Base-by-base conservation (phyloP, 2,113 vertebrate species). In the Pteruthius melanotis region DNA sequence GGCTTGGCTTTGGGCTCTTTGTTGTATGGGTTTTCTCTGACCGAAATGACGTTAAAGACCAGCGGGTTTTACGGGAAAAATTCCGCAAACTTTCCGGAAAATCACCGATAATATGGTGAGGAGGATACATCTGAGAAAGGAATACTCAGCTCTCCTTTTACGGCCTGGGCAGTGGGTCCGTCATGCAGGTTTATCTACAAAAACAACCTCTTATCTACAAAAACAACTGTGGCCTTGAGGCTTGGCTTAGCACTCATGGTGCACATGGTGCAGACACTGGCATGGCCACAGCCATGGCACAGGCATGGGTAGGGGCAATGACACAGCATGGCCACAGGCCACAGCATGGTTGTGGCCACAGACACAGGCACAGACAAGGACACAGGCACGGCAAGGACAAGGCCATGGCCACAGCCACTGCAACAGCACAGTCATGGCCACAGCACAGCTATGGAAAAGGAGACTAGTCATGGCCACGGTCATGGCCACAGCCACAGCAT, bases 251-350 rank as follows among this genome's bases (percentile, higher is more conserved):
- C 40, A 15, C 18, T 42, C 44, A 18, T 3, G 57, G 31, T 20
- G 11, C 24, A 24, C 45, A 8, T 37, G 37, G 44, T 60, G 37
- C 2, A 1, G 18, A 22, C 53, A 50, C 17, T 18, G 31, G 44
- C 61, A 59, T 0, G 2, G 35, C 42, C 69, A 35, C 2, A 1
- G 26, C 30, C 57, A 16, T 0, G 33, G 39, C 45, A 39, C 0
- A 1, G 26, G 13, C 50, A 28, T 2, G 45, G n/a, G 18, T 42
- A 66, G 1, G 2, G 44, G 26, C 65, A 66, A 1, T 1, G 44
- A 9, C 11, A 40, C 15, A 40, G 35, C 50, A 13, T 7, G 30
- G 16, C 21, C 30, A n/a, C 9, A 10, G 69, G 11, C 15, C 50
- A 28, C 11, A 12, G 39, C 31, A 26, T 9, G 37, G 37, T 9